These are phyloP conservation scores for Tursiops truncatus DNA, from an alignment of 2,113 vertebrate genomes.

Conservation along the genomic window DNA sequence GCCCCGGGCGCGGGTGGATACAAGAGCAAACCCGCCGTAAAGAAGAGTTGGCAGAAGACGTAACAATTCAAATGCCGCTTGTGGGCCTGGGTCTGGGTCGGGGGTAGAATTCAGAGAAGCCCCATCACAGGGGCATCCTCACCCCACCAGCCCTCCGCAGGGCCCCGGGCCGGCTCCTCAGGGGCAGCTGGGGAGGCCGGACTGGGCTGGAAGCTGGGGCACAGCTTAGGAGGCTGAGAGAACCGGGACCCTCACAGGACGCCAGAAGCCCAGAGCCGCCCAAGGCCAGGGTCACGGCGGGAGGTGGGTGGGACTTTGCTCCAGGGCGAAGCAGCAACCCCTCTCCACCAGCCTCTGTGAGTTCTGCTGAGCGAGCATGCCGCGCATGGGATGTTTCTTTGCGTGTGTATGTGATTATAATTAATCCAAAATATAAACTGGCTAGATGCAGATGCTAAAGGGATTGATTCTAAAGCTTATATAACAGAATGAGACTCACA, in stretches of 20 bases:
- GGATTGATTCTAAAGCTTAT: not conserved
- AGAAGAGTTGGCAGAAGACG: not conserved
- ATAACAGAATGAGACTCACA: not conserved
- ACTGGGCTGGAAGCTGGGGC: not conserved
- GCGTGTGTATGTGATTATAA: not conserved
- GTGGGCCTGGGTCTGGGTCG: not conserved
- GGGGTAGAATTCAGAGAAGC: not conserved
- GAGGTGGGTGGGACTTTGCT: too few relatives aligned
- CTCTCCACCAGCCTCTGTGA: not conserved
- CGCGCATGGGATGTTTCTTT: not conserved
- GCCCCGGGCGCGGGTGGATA: fast-evolving
- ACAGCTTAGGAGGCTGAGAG: too few relatives aligned
- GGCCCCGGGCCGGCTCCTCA: too few relatives aligned
- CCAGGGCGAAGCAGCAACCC: too few relatives aligned
- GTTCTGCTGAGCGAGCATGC: not conserved
- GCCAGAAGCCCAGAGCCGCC: not conserved
- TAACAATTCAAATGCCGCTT: not conserved
- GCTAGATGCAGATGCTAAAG: not conserved
- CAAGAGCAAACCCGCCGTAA: not conserved
- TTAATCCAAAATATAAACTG: constrained; percentile 45
- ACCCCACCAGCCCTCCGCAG: too few relatives aligned
- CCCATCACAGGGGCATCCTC: fast-evolving
- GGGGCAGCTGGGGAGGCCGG: fast-evolving
- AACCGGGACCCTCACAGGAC: fast-evolving
- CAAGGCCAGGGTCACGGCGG: not conserved